Evolutionary conservation across 2,113 vertebrate species (phyloP).

Genomic region (Chionis minor): DNA sequence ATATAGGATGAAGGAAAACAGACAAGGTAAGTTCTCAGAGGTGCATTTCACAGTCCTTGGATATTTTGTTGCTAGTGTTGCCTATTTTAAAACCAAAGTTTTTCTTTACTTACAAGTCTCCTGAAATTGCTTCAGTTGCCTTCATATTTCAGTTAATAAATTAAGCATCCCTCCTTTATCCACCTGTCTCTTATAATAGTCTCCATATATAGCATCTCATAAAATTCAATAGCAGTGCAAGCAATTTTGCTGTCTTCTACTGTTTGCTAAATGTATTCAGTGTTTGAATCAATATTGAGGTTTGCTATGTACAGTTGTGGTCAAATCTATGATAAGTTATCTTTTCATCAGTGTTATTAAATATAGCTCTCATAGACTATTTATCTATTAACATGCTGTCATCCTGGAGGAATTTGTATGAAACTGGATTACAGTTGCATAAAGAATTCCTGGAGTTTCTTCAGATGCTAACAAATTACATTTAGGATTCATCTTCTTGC

Average conservation of each 20-base stretch:
- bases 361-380: neutral
- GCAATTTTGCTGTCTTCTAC: neutral
- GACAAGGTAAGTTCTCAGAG: neutral
- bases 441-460: neutral
- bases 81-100: neutral
- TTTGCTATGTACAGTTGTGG: neutral
- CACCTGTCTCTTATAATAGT: neutral
- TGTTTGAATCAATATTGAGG: conserved; percentile 11
- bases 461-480: neutral
- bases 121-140: neutral
- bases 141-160: neutral
- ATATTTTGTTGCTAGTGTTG: neutral
- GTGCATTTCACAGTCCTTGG: neutral
- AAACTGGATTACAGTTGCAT: neutral
- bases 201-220: neutral
- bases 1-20: neutral
- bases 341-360: conserved; percentile 32
- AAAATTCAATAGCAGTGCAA: neutral
- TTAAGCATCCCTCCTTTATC: neutral
- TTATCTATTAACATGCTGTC: neutral
- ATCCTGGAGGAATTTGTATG: neutral
- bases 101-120: neutral
- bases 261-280: neutral
- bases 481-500: neutral
- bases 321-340: conserved; percentile 31